Percentiles rank a stretch among this genome's conserved stretches.
phyloP scores from a whole-genome alignment of 2,113 vertebrate genomes.

The Cacatua alba region DNA sequence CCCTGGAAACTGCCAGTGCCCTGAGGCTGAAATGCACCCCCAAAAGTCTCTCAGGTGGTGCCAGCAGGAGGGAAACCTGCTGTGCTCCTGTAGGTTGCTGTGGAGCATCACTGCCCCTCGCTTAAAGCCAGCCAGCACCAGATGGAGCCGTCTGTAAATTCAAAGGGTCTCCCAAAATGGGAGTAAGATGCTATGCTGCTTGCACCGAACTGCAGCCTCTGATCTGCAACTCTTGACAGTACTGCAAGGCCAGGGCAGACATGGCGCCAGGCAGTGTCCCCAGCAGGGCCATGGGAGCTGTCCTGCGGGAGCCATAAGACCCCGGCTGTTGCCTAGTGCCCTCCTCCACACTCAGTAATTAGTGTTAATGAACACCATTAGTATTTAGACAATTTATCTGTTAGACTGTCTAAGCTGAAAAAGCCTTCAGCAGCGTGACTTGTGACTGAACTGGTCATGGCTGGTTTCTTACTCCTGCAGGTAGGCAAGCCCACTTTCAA shows the following conservation, averaged over 20 bases:
- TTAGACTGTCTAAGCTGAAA: background rate
- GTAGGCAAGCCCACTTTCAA: background rate
- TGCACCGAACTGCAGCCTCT: background rate
- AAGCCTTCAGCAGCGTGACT: background rate
- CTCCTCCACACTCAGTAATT: background rate
- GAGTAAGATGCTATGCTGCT: background rate
- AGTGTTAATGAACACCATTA: background rate
- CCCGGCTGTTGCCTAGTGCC: background rate
- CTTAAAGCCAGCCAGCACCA: background rate
- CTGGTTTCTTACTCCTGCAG: background rate
- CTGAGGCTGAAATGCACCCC: background rate
- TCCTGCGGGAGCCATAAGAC: rapidly evolving
- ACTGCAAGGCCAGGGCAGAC: background rate
- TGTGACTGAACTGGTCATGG: background rate
- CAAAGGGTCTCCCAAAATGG: background rate
- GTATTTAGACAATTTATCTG: background rate
- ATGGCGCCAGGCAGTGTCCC: background rate
- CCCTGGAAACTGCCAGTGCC: background rate
- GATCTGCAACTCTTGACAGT: no score
- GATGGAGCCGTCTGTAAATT: background rate
- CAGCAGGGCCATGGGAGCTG: background rate
- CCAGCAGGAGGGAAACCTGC: background rate
- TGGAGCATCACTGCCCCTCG: rapidly evolving
- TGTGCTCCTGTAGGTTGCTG: background rate
- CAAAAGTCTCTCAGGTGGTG: background rate